A percentile compares a stretch with the other conserved stretches of the same genome.
Conservation (phyloP, 2,797 vertebrate species). For the Acrocephalus scirpaceus region DNA sequence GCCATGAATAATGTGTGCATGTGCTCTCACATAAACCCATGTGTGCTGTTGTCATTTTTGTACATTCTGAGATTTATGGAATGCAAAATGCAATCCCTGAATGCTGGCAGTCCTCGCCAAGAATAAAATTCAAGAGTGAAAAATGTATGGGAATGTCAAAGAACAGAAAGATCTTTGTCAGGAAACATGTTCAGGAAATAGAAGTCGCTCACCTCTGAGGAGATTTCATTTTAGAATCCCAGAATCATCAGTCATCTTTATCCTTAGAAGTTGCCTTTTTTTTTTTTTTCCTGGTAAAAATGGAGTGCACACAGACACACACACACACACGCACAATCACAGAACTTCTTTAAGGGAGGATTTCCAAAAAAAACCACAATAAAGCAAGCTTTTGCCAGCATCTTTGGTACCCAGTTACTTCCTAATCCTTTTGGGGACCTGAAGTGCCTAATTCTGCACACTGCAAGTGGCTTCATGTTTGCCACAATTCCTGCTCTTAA, state of each 20-base stretch:
- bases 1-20: slow-evolving; percentile 43
- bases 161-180: background rate
- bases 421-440: background rate
- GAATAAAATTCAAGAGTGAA: background rate
- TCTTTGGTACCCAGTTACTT: background rate
- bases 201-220: background rate
- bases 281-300: background rate
- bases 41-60: slow-evolving; percentile 52
- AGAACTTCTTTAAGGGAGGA: background rate
- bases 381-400: background rate
- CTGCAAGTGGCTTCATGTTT: background rate
- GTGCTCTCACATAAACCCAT: slow-evolving; percentile 38
- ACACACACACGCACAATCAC: background rate
- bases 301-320: background rate
- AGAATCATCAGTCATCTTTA: background rate
- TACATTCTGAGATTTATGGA: background rate
- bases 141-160: background rate
- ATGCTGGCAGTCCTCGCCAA: background rate
- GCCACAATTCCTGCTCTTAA: background rate
- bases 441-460: background rate
- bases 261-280: background rate
- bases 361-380: background rate
- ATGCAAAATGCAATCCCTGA: slow-evolving; percentile 17
- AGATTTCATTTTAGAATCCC: background rate
- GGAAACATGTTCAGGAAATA: background rate